These are phyloP conservation scores for Drosophila kepulauana DNA, from an alignment of 1,140 invertebrate genomes.

Conservation along the genomic window DNA sequence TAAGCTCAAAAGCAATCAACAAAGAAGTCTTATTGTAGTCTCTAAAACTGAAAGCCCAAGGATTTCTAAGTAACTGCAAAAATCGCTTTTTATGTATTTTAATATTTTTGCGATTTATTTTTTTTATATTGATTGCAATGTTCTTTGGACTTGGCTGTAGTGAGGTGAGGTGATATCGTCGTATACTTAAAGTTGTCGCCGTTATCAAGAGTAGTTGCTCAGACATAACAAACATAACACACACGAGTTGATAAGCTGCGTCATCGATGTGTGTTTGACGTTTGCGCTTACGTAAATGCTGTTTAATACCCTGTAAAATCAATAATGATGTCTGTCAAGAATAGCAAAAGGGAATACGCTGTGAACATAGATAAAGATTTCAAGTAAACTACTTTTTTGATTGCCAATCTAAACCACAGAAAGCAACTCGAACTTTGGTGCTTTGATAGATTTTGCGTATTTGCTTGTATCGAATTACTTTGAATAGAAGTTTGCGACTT, in stretches of 20 bases:
- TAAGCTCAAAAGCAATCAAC: neutral
- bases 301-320: neutral
- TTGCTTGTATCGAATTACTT: too few relatives aligned
- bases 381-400: neutral
- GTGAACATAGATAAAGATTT: neutral
- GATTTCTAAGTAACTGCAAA: neutral
- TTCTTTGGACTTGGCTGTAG: slow-evolving; percentile 49
- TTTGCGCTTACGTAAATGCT: neutral
- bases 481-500: too few relatives aligned
- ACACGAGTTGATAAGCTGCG: slow-evolving; percentile 14
- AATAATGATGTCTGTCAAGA: neutral
- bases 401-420: too few relatives aligned
- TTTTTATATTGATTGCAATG: slow-evolving; percentile 53
- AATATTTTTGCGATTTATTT: slow-evolving; percentile 21
- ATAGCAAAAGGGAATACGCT: too few relatives aligned
- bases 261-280: slow-evolving; percentile 12
- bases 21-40: slow-evolving; percentile 3
- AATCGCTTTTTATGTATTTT: slow-evolving; percentile 31
- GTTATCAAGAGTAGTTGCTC: slow-evolving; percentile 9
- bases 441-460: too few relatives aligned
- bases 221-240: neutral
- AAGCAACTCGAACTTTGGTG: too few relatives aligned
- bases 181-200: slow-evolving; percentile 16
- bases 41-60: neutral
- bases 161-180: neutral